phyloP scores from a whole-genome alignment of 1,140 invertebrate genomes.

The Drosophila santomea region DNA sequence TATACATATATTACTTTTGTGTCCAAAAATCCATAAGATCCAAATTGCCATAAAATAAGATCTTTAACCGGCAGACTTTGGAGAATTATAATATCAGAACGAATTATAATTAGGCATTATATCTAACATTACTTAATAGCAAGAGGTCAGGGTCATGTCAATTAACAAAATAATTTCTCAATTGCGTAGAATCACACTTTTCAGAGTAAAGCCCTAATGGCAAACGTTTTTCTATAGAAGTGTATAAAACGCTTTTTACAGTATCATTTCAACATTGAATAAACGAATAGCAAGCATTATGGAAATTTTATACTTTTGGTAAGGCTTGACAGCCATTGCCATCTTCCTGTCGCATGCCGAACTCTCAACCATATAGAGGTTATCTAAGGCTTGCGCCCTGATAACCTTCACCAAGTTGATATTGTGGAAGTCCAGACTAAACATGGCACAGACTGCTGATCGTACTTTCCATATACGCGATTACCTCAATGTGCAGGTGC shows the following conservation, averaged over 20 bases:
- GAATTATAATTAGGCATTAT: too few relatives aligned
- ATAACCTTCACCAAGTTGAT: slow-evolving; percentile 63
- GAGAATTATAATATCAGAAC: too few relatives aligned
- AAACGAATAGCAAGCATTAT: too few relatives aligned
- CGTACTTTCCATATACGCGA: slow-evolving; percentile 2
- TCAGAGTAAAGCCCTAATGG: not conserved
- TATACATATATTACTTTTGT: too few relatives aligned
- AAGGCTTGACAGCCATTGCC: slow-evolving; percentile 18
- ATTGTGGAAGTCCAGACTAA: slow-evolving; percentile 13
- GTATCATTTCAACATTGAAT: too few relatives aligned
- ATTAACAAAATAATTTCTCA: not conserved
- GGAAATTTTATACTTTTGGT: not conserved
- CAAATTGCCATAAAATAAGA: too few relatives aligned
- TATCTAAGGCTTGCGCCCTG: slow-evolving; percentile 58
- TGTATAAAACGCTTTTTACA: too few relatives aligned
- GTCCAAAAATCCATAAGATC: too few relatives aligned
- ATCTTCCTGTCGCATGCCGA: slow-evolving; percentile 60
- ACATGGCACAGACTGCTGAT: slow-evolving; percentile 41
- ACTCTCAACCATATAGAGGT: slow-evolving; percentile 44
- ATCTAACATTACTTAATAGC: not conserved
- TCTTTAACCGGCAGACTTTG: too few relatives aligned
- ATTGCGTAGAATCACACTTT: not conserved
- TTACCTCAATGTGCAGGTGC: slow-evolving; percentile 9
- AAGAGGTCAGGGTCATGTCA: not conserved
- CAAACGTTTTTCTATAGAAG: too few relatives aligned